These are phyloP conservation scores for Myocastor coypus DNA, from an alignment of 2,113 vertebrate species.

Conservation along the genomic window DNA sequence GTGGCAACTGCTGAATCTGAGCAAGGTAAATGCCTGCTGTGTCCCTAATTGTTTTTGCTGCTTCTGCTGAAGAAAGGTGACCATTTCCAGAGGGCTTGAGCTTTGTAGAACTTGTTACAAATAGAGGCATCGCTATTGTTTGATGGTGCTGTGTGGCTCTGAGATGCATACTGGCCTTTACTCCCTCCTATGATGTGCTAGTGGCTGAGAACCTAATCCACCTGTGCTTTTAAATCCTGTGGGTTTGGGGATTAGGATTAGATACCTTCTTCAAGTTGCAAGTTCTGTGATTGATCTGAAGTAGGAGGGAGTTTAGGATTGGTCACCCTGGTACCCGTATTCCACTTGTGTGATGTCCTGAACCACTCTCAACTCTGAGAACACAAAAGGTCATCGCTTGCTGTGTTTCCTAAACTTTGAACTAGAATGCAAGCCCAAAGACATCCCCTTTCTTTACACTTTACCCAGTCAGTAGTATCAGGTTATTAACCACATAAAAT, in stretches of 20 bases:
- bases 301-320: neutral
- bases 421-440: neutral
- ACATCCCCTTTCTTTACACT: neutral
- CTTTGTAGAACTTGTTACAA: neutral
- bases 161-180: neutral
- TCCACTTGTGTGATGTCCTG: no score
- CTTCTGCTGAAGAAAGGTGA: neutral
- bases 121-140: neutral
- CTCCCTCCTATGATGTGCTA: no score
- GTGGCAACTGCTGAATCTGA: neutral
- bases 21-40: neutral
- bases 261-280: neutral
- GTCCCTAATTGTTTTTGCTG: constrained; percentile 12
- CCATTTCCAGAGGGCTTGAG: neutral
- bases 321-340: neutral
- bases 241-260: neutral
- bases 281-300: neutral
- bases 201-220: neutral
- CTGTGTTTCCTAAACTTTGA: neutral
- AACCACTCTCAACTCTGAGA: neutral
- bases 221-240: no score
- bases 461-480: neutral
- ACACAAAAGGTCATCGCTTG: neutral
- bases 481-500: neutral
- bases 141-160: neutral